Conservation (phyloP, 1,140 invertebrate genomes). For the Anadara kagoshimensis region DNA sequence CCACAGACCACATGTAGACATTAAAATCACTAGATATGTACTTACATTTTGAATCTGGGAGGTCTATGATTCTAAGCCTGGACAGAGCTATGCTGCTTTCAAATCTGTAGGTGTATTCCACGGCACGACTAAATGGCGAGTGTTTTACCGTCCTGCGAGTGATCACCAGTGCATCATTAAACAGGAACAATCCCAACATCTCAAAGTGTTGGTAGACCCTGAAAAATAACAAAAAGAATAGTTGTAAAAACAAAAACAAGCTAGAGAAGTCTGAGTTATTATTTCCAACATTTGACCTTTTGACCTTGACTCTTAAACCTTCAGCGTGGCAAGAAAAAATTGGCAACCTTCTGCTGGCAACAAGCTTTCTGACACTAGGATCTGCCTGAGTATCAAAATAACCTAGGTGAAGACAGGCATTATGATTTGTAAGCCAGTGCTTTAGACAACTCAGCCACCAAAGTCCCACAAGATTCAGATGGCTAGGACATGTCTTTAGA, state of each 20-base stretch:
- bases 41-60: constrained; percentile 69
- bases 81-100: constrained; percentile 50
- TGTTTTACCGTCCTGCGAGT: constrained; percentile 59
- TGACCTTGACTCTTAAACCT: no score
- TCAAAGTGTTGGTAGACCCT: constrained; percentile 64
- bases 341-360: no score
- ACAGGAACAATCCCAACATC: constrained; percentile 63
- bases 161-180: constrained; percentile 65
- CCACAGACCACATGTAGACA: not conserved
- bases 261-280: no score
- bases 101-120: constrained; percentile 62
- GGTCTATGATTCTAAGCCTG: constrained; percentile 54
- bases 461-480: no score
- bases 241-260: not conserved
- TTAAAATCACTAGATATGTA: not conserved
- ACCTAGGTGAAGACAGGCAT: no score
- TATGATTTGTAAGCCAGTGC: no score
- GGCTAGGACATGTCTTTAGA: no score
- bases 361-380: no score
- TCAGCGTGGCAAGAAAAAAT: no score
- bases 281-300: no score
- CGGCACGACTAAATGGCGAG: constrained; percentile 58
- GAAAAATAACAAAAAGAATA: constrained; percentile 13
- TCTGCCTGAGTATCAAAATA: no score
- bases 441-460: no score